Percentiles rank a stretch among this genome's conserved stretches.
These are phyloP conservation scores for Microtus ochrogaster DNA, from an alignment of 2,113 vertebrate species.

Conservation along the genomic window DNA sequence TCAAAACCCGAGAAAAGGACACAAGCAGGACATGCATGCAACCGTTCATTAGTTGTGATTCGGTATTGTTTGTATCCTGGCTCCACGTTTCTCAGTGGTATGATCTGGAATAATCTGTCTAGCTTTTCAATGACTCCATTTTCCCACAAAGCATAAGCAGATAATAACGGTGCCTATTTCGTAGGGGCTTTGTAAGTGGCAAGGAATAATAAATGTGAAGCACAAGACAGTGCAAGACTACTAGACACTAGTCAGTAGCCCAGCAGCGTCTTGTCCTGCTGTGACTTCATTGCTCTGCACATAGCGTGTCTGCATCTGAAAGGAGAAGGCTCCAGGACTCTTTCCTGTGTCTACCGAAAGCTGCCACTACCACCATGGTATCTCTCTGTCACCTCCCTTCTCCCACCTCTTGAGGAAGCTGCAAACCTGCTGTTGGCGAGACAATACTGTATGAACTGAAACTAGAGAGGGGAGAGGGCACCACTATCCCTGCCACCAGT, in stretches of 20 bases:
- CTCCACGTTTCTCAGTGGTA: not conserved
- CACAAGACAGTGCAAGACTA: not conserved
- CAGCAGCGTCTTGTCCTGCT: not conserved
- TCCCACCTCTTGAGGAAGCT: not conserved
- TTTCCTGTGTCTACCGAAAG: not conserved
- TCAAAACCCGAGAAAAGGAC: conserved; percentile 1
- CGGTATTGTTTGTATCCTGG: not conserved
- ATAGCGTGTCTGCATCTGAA: not conserved
- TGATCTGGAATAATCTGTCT: not conserved
- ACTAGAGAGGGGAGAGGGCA: not conserved
- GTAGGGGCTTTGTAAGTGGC: not conserved
- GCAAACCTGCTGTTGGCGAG: not conserved
- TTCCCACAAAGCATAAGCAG: not conserved
- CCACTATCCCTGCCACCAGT: not conserved
- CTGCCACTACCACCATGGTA: not conserved
- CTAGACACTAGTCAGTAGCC: not conserved
- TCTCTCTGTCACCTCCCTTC: no score
- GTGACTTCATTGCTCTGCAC: not conserved
- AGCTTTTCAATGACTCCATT: conserved; percentile 2
- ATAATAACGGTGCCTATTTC: not conserved
- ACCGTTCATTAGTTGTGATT: not conserved
- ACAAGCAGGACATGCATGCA: not conserved
- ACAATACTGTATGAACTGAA: not conserved
- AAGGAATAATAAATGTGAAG: not conserved
- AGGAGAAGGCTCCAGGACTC: not conserved